Conservation (phyloP, 2,888 invertebrate genomes). For the Ceriagrion tenellum region DNA sequence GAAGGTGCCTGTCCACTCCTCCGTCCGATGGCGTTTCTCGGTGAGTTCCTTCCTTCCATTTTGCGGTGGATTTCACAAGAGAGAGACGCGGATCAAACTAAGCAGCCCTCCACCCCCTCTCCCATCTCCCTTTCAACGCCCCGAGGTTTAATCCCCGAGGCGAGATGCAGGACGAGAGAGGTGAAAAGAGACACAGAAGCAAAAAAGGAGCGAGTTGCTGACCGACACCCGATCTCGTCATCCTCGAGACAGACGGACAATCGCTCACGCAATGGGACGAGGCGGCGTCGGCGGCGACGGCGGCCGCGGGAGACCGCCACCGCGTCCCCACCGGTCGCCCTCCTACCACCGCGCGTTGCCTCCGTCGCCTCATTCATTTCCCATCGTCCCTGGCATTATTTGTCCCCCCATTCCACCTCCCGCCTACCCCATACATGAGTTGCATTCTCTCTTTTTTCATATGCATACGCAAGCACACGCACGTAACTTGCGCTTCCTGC, state of each 20-base stretch:
- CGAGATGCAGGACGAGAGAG: background rate
- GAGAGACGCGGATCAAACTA: background rate
- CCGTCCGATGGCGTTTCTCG: background rate
- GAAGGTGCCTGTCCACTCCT: too few species aligned
- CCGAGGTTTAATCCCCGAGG: background rate
- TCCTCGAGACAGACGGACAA: background rate
- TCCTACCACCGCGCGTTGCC: background rate
- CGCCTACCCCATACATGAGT: background rate
- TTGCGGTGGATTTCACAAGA: background rate
- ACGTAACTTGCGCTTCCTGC: too few species aligned
- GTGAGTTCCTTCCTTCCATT: background rate
- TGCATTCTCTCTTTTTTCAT: too few species aligned
- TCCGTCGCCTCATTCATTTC: background rate
- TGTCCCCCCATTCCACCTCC: background rate
- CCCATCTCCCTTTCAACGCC: background rate
- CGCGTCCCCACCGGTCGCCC: background rate
- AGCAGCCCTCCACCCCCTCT: background rate
- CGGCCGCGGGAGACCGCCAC: background rate
- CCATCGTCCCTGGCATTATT: constrained; percentile 9
- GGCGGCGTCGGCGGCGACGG: background rate
- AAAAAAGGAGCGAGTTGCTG: background rate
- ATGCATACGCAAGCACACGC: too few species aligned
- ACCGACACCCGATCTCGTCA: background rate
- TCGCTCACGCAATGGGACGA: background rate
- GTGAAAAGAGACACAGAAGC: background rate